phyloP scores from a whole-genome alignment of 2,888 invertebrate species.

The Macrophya alboannulata region DNA sequence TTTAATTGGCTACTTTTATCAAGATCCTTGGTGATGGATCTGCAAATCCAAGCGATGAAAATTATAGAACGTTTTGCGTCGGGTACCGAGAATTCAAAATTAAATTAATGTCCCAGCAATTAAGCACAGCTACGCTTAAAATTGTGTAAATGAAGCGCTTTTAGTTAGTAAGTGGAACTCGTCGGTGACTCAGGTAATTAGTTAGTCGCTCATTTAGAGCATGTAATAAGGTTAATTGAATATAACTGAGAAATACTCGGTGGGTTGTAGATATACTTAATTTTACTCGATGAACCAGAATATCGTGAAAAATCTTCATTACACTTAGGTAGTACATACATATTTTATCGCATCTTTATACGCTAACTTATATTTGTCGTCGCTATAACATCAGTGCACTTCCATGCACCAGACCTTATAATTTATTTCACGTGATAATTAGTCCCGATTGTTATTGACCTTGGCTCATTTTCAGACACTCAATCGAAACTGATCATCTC shows the following conservation, averaged over 20 bases:
- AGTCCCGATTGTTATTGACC: neutral
- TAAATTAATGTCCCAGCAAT: conserved; percentile 38
- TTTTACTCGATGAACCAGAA: conserved; percentile 33
- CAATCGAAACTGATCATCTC: neutral
- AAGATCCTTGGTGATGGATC: neutral
- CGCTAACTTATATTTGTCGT: neutral
- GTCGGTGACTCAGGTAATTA: conserved; percentile 26
- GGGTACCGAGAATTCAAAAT: neutral
- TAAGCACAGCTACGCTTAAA: conserved; percentile 41
- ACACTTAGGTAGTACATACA: neutral
- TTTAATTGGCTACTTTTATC: conserved; percentile 41
- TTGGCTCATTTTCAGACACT: neutral
- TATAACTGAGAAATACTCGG: conserved; percentile 16
- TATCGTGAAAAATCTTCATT: neutral
- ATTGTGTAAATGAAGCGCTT: conserved; percentile 29
- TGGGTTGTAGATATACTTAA: neutral
- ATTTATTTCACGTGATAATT: neutral
- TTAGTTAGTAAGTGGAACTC: conserved; percentile 27
- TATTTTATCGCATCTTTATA: neutral
- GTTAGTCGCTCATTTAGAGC: conserved; percentile 40
- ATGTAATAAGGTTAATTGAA: conserved; percentile 46
- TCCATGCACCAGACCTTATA: neutral
- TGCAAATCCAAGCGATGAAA: neutral
- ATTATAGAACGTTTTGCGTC: neutral
- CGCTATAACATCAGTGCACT: neutral